phyloP scores from a whole-genome alignment of 2,888 invertebrate genomes.

The Drosophila affinis region DNA sequence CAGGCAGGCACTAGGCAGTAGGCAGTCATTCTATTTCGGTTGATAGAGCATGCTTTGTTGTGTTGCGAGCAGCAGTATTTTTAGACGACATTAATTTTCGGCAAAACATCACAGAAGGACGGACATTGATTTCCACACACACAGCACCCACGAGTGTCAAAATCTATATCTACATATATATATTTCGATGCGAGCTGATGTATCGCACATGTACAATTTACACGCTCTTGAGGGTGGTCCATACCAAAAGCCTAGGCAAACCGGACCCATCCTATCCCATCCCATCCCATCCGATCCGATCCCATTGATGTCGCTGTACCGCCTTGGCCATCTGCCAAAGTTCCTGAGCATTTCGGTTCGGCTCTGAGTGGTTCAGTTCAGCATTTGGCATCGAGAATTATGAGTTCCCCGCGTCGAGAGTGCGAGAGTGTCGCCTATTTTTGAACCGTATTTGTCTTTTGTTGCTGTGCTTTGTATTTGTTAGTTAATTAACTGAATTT shows the following conservation, averaged over 20 bases:
- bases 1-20: background rate
- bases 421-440: constrained; percentile 73
- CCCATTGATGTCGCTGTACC: constrained; percentile 72
- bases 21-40: constrained; percentile 25
- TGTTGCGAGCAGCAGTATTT: constrained; percentile 46
- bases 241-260: constrained; percentile 33
- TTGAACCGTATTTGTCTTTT: constrained; percentile 35
- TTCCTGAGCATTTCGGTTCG: constrained; percentile 7
- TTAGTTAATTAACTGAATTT: constrained; percentile 78
- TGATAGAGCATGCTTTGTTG: constrained; percentile 28
- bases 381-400: constrained; percentile 56
- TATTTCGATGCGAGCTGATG: background rate
- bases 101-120: constrained; percentile 65
- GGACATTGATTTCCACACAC: constrained; percentile 46
- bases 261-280: constrained; percentile 26
- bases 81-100: constrained; percentile 67
- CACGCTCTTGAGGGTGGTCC: constrained; percentile 68
- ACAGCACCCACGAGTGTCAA: constrained; percentile 29
- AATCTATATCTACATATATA: background rate
- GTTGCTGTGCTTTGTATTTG: constrained; percentile 33
- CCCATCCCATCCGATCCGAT: constrained; percentile 56
- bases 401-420: constrained; percentile 58
- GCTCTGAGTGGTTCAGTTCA: constrained; percentile 35
- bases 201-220: constrained; percentile 54
- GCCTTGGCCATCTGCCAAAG: constrained; percentile 64